Percentiles rank a stretch among this genome's conserved stretches.
phyloP scores from a whole-genome alignment of 30 jellyfish, hydroid and myxozoan genomes.

The Hydractinia symbiolongicarpus region DNA sequence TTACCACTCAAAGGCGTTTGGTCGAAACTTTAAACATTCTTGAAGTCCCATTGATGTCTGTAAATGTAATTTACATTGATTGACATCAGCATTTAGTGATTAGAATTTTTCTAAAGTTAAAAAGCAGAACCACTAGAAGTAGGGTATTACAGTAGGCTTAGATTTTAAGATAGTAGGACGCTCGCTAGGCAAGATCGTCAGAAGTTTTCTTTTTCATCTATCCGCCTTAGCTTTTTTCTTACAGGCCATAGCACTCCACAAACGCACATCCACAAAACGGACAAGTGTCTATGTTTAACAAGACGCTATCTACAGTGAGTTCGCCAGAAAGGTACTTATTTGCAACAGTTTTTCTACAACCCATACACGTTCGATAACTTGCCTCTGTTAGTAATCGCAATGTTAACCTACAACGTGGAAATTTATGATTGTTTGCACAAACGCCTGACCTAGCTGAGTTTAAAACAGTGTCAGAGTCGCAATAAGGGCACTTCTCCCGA shows the following conservation, averaged over 20 bases:
- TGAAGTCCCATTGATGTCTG: no score
- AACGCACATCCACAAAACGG: constrained; percentile 36
- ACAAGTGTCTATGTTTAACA: constrained; percentile 27
- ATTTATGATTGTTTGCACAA: constrained; percentile 8
- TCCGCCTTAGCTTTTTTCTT: not conserved
- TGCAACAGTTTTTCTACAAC: constrained; percentile 14
- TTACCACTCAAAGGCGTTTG: no score
- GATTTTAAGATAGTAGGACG: no score
- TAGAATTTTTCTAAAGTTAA: no score
- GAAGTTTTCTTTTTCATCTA: no score
- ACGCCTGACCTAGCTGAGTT: not conserved
- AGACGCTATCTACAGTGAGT: constrained; percentile 14
- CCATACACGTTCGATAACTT: constrained; percentile 7
- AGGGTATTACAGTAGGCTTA: no score
- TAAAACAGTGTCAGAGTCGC: constrained; percentile 1
- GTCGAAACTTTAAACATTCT: no score
- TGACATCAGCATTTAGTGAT: no score
- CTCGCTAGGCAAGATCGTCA: no score
- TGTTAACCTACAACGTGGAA: constrained; percentile 7
- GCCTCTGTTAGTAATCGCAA: not conserved
- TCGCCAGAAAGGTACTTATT: constrained; percentile 15
- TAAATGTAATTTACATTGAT: no score
- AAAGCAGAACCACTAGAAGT: no score
- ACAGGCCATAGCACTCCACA: not conserved
- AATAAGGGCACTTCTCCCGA: constrained; percentile 27